A percentile compares a stretch with the other conserved stretches of the same genome.
These are phyloP conservation scores for Bubo bubo DNA, from an alignment of 2,113 vertebrate genomes.

Conservation along the genomic window DNA sequence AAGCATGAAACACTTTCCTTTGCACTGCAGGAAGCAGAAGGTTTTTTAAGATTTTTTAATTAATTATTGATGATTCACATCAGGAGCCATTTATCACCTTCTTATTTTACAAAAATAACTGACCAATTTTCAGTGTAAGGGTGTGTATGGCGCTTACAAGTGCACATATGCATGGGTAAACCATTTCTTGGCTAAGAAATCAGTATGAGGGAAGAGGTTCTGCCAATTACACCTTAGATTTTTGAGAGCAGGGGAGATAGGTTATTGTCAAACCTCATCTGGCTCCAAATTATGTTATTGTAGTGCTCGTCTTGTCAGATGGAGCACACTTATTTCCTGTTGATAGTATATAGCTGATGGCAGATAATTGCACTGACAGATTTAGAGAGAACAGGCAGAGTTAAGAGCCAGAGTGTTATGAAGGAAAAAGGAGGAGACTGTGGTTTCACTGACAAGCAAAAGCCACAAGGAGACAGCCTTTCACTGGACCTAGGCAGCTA, in stretches of 20 bases:
- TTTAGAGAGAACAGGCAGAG: not conserved
- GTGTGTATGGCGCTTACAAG: not conserved
- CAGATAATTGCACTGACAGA: not conserved
- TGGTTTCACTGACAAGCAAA: not conserved
- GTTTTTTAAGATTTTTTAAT: conserved; percentile 50
- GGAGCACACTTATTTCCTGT: not conserved
- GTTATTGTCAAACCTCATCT: not conserved
- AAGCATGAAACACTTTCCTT: conserved; percentile 64
- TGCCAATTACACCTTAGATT: conserved; percentile 15
- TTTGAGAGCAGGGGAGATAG: not conserved
- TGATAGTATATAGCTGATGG: not conserved
- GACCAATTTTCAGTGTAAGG: not conserved
- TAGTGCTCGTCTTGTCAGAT: not conserved
- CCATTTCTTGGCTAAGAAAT: not conserved
- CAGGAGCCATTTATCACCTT: conserved; percentile 61
- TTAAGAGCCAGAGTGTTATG: not conserved
- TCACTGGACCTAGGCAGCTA: not conserved
- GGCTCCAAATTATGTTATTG: not conserved
- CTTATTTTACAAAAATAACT: conserved; percentile 48
- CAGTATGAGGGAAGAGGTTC: not conserved
- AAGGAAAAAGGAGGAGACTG: not conserved
- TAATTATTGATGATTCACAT: conserved; percentile 73
- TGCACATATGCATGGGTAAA: not conserved
- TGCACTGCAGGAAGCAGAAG: conserved; percentile 65
- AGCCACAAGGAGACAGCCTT: conserved; percentile 10